Percentiles rank a stretch among this genome's conserved stretches.
Conservation (phyloP, 2,888 invertebrate genomes). For the Polylopha cassiicola region DNA sequence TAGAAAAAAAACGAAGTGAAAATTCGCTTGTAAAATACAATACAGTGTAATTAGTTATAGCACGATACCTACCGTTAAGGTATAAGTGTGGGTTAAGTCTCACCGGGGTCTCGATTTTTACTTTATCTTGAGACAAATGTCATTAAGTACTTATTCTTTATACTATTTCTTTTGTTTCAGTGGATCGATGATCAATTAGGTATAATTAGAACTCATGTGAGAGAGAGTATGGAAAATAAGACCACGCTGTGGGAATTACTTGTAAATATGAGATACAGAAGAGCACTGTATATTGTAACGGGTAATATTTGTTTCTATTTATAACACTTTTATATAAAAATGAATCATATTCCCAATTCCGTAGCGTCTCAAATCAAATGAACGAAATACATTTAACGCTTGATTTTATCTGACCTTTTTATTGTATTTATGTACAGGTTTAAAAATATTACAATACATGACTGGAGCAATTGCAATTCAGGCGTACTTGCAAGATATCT, state of each 20-base stretch:
- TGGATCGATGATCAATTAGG: constrained; percentile 55
- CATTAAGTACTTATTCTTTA: not conserved
- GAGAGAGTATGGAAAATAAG: constrained; percentile 72
- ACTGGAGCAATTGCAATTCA: constrained; percentile 78
- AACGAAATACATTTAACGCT: not conserved
- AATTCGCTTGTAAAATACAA: too few relatives aligned
- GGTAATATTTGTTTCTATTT: constrained; percentile 55
- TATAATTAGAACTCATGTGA: constrained; percentile 59
- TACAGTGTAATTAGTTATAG: too few relatives aligned
- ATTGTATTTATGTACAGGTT: too few relatives aligned
- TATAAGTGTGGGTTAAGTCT: too few relatives aligned
- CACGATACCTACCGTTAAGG: too few relatives aligned
- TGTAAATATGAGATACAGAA: constrained; percentile 69
- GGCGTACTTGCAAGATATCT: constrained; percentile 79
- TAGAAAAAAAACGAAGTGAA: too few relatives aligned
- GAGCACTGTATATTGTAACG: constrained; percentile 62
- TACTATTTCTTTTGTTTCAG: constrained; percentile 37
- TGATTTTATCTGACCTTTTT: too few relatives aligned
- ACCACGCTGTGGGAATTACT: constrained; percentile 69
- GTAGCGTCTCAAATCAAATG: too few relatives aligned
- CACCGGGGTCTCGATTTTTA: too few relatives aligned
- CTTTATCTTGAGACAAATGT: too few relatives aligned
- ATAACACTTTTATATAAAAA: too few relatives aligned
- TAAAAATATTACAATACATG: constrained; percentile 78
- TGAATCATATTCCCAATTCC: too few relatives aligned